Percentiles rank a stretch among this genome's conserved stretches.
These are phyloP conservation scores for Falco novaeseelandiae DNA, from an alignment of 2,797 vertebrate species.

Conservation along the genomic window DNA sequence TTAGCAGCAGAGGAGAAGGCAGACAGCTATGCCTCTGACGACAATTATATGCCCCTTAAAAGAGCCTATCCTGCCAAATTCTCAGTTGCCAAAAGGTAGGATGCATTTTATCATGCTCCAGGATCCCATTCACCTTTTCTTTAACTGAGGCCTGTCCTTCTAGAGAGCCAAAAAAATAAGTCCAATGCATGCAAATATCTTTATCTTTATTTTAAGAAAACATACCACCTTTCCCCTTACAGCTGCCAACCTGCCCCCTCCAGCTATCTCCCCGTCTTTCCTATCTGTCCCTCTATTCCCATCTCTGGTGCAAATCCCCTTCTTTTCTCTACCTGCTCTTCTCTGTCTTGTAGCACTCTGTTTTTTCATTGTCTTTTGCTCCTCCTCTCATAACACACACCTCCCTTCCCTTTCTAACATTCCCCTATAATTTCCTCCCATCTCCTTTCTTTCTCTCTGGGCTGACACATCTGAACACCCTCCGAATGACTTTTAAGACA, in stretches of 20 bases:
- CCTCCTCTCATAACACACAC: not conserved
- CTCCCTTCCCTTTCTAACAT: not conserved
- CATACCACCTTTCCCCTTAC: not conserved
- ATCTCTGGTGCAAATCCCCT: not conserved
- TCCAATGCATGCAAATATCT: not conserved
- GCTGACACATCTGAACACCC: not conserved
- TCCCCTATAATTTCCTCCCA: conserved; percentile 11
- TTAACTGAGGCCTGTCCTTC: not conserved
- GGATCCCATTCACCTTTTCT: not conserved
- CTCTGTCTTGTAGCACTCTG: not conserved
- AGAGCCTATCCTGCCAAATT: not conserved
- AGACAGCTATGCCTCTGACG: not conserved
- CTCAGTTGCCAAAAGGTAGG: not conserved
- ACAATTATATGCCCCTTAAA: not conserved
- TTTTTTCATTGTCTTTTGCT: accelerated
- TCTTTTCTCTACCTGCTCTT: not conserved
- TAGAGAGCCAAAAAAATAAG: not conserved
- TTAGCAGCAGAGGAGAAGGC: not conserved
- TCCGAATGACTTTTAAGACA: not conserved
- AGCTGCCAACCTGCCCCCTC: not conserved
- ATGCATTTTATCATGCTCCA: not conserved
- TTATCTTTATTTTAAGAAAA: not conserved
- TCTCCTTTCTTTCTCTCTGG: not conserved
- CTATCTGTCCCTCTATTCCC: not conserved
- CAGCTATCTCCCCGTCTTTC: not conserved